phyloP scores from a whole-genome alignment of 2,888 invertebrate genomes.

The Dicyrtomina minuta region DNA sequence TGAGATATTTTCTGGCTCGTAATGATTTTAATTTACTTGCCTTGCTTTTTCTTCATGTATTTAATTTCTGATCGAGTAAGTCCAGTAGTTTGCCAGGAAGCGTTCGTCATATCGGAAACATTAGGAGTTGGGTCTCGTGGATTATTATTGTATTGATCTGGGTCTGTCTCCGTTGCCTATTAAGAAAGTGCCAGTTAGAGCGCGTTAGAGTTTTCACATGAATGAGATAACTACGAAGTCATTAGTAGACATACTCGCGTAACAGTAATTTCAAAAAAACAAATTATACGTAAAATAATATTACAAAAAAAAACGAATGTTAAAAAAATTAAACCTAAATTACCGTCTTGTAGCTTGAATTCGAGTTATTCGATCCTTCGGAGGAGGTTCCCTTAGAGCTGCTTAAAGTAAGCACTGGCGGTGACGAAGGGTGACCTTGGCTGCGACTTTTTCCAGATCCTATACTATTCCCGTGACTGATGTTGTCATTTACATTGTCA shows the following conservation, averaged over 20 bases:
- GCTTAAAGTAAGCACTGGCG: too few species aligned
- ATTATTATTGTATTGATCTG: too few species aligned
- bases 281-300: too few species aligned
- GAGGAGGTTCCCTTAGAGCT: too few species aligned
- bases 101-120: slow-evolving; percentile 1
- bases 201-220: too few species aligned
- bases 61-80: slow-evolving; percentile 48
- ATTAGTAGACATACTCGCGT: too few species aligned
- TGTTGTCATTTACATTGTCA: background rate
- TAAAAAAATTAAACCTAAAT: background rate
- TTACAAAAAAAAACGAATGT: background rate
- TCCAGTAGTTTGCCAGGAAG: slow-evolving; percentile 42
- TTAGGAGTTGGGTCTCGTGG: background rate
- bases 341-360: slow-evolving; percentile 21
- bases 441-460: too few species aligned
- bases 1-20: too few species aligned
- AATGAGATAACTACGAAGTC: too few species aligned
- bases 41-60: slow-evolving; percentile 37
- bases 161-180: slow-evolving; percentile 25
- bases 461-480: background rate
- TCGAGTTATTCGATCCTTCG: background rate
- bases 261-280: too few species aligned
- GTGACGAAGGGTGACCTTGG: too few species aligned
- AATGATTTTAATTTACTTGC: slow-evolving; percentile 25
- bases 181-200: too few species aligned